Evolutionary conservation across 1,140 invertebrate species (phyloP), one percentile per base, ranked within the genome.

Genomic region (Watersipora subatra): DNA sequence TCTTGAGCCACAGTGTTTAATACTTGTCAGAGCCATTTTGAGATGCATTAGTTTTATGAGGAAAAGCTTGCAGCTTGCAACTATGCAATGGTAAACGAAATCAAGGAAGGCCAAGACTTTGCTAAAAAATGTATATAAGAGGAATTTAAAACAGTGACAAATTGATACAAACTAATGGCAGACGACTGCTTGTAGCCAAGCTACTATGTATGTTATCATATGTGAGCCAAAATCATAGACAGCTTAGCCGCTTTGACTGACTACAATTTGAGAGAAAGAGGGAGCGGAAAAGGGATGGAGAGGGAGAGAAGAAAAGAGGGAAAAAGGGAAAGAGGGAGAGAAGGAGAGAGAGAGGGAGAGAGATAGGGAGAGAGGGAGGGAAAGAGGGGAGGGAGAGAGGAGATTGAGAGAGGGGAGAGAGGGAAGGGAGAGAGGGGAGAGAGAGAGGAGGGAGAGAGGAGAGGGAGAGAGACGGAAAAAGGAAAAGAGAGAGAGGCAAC

Each of bases 341-440:
- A 57, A 62, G 57, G 22, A 57, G 27, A 57, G 19, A 55, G 61
- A 19, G 19, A 20, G 28, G 57, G 24, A 29, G 62, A n/a, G 57
- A 22, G 27, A 25, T 22, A 22, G 22, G n/a, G 27, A 57, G 19
- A 22, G 22, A 17, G 20, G 1, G 28, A 20, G 24, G n/a, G 25
- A 26, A 28, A 22, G 7, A 57, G 7, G 64, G 25, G 58, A 62
- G n/a, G n/a, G n/a, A n/a, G n/a, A n/a, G n/a, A n/a, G n/a, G n/a
- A n/a, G n/a, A n/a, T n/a, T n/a, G n/a, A n/a, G n/a, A n/a, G n/a
- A n/a, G n/a, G n/a, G n/a, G n/a, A n/a, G n/a, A n/a, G n/a, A n/a
- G n/a, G n/a, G 64, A 65, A 30, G 55, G 58, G 62, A 27, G 29
- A 28, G 46, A 30, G 62, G 64, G 62, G 58, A 62, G 58, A 65